Evolutionary conservation across 2,113 vertebrate species (phyloP).

Genomic region (Calcarius ornatus): DNA sequence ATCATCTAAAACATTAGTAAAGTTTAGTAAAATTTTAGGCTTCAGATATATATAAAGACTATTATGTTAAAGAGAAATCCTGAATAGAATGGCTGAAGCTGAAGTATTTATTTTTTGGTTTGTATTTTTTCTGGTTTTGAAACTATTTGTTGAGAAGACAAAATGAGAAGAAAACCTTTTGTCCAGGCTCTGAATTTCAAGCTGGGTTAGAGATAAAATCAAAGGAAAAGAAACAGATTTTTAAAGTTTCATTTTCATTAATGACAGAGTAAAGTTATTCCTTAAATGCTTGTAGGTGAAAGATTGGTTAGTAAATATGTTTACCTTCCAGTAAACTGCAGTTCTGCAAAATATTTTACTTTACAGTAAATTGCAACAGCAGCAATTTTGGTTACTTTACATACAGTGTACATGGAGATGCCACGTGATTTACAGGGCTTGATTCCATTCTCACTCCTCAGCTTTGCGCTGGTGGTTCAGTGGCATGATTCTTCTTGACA

Average conservation of each 20-base stretch:
- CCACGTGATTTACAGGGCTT: background rate
- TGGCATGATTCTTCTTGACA: background rate
- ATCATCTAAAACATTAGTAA: background rate
- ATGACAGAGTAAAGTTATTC: background rate
- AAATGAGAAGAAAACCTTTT: background rate
- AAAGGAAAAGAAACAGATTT: background rate
- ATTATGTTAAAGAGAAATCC: background rate
- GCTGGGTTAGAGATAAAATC: background rate
- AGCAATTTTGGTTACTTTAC: background rate
- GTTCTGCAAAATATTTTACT: background rate
- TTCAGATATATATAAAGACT: background rate
- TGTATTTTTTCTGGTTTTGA: background rate
- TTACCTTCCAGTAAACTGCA: background rate
- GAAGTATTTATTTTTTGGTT: background rate
- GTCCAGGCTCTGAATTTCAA: background rate
- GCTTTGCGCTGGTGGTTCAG: background rate
- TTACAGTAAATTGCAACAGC: slow-evolving; percentile 16
- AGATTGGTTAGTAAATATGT: background rate
- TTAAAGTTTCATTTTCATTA: background rate
- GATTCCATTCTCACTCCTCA: background rate
- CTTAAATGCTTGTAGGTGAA: background rate
- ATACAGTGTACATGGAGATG: background rate
- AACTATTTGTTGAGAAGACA: background rate
- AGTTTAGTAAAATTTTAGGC: background rate
- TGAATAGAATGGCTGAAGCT: background rate